Conservation (phyloP, 2,797 vertebrate genomes). For the Crenichthys baileyi region DNA sequence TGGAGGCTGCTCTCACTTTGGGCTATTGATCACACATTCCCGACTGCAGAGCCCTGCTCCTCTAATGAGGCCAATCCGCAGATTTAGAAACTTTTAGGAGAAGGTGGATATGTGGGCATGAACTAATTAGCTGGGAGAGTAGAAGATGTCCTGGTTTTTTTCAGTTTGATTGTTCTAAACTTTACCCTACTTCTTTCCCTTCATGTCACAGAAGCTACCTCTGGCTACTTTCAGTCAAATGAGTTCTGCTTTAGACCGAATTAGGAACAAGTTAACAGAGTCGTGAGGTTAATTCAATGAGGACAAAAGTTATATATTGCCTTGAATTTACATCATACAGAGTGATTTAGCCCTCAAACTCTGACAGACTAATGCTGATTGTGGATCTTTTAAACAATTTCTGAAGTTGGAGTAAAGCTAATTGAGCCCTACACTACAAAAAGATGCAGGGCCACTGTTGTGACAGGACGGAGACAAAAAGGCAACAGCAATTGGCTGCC, state of each 20-base stretch:
- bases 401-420: slow-evolving; percentile 63
- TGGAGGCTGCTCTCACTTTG: slow-evolving; percentile 58
- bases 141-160: slow-evolving; percentile 61
- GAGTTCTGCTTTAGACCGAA: slow-evolving; percentile 62
- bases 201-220: slow-evolving; percentile 60
- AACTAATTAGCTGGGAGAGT: slow-evolving; percentile 73
- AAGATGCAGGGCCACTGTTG: slow-evolving; percentile 62
- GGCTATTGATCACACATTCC: slow-evolving; percentile 72
- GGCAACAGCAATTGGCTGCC: slow-evolving; percentile 69
- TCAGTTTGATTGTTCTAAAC: slow-evolving; percentile 58
- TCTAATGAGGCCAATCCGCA: slow-evolving; percentile 73
- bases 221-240: slow-evolving; percentile 58
- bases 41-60: slow-evolving; percentile 46
- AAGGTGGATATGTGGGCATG: slow-evolving; percentile 63
- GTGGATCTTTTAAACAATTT: slow-evolving; percentile 58
- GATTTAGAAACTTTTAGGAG: slow-evolving; percentile 74
- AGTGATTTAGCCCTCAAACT: slow-evolving; percentile 7
- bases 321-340: slow-evolving; percentile 50
- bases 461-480: slow-evolving; percentile 69
- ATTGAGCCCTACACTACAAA: slow-evolving; percentile 72
- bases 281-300: slow-evolving; percentile 48
- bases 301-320: slow-evolving; percentile 20
- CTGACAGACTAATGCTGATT: slow-evolving; percentile 41
- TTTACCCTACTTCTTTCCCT: slow-evolving; percentile 70
- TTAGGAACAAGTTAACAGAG: slow-evolving; percentile 57